Evolutionary conservation across 1,140 invertebrate species (phyloP).

Genomic region (Argopecten irradians): DNA sequence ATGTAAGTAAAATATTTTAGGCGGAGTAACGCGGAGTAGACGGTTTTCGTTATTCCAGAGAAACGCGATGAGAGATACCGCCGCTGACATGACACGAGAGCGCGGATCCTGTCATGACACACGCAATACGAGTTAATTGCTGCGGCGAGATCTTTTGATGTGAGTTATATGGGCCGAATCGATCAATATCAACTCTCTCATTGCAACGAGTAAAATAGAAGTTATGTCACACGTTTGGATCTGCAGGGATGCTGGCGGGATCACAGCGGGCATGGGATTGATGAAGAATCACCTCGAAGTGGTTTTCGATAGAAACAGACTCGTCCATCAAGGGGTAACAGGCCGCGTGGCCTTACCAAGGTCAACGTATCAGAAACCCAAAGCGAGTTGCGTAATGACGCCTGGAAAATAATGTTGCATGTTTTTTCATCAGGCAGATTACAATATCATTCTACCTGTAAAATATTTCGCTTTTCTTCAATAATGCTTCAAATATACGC

Average conservation of each 20-base stretch:
- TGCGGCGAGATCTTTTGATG: background rate
- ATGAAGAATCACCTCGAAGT: background rate
- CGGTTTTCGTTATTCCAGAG: background rate
- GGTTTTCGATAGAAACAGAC: background rate
- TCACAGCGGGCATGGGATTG: background rate
- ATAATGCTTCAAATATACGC: too few relatives aligned
- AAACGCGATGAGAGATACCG: background rate
- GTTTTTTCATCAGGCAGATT: too few relatives aligned
- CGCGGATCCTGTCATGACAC: constrained; percentile 13
- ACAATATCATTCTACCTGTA: too few relatives aligned
- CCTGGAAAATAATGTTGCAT: too few relatives aligned
- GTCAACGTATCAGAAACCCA: background rate
- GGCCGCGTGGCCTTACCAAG: background rate
- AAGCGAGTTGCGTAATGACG: too few relatives aligned
- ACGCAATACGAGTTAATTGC: constrained; percentile 16
- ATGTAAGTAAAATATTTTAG: too few relatives aligned
- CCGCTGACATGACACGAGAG: background rate
- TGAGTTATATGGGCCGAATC: constrained; percentile 21
- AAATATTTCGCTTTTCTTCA: too few relatives aligned
- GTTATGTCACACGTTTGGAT: background rate
- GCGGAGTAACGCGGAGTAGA: background rate
- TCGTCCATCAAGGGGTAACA: constrained; percentile 8
- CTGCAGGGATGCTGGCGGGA: background rate
- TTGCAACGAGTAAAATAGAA: background rate
- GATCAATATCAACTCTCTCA: constrained; percentile 16